Conservation (phyloP, 2,888 invertebrate genomes). For the Phengaris arion region DNA sequence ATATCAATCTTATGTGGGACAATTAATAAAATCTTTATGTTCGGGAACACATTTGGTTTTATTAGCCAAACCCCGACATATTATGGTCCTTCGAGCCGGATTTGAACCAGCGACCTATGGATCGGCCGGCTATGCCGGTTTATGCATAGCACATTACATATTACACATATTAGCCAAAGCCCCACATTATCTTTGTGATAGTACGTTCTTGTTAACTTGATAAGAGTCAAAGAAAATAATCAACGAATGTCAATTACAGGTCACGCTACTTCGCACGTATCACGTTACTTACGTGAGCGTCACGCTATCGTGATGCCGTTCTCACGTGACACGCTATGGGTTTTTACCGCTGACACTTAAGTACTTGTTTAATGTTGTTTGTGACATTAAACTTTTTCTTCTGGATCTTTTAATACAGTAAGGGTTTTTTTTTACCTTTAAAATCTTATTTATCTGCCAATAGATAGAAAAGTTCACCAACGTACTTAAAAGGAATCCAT, state of each 20-base stretch:
- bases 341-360: not conserved
- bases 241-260: not conserved
- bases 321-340: not conserved
- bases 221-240: not conserved
- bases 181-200: no score
- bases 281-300: not conserved
- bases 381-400: not conserved
- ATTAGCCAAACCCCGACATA: no score
- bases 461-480: not conserved
- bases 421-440: not conserved
- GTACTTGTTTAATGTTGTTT: not conserved
- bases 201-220: not conserved
- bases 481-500: not conserved
- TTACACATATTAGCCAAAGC: no score
- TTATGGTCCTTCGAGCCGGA: constrained; percentile 77
- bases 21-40: no score
- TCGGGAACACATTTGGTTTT: no score
- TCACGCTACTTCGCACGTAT: not conserved
- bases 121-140: no score
- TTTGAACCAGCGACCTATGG: constrained; percentile 81
- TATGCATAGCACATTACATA: no score
- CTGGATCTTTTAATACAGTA: not conserved
- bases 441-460: not conserved
- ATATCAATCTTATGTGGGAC: no score
- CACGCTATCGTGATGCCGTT: not conserved